phyloP scores from a whole-genome alignment of 2,797 vertebrate species.

The Danio jaintianensis region DNA sequence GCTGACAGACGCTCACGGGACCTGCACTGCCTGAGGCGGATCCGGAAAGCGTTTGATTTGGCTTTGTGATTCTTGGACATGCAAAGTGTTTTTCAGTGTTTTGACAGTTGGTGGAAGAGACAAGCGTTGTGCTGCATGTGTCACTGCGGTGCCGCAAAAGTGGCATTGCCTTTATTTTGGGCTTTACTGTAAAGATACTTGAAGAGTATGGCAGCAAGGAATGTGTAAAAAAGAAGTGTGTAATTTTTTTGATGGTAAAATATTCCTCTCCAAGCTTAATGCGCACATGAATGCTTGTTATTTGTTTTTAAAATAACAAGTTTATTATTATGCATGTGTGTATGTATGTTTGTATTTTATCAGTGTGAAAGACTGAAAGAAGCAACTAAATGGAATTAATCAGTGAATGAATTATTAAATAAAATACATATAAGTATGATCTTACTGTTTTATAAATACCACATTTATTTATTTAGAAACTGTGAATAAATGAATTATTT shows the following conservation, averaged over 20 bases:
- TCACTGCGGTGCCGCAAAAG: not conserved
- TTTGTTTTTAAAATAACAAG: too few relatives aligned
- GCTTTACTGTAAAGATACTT: not conserved
- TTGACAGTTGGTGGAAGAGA: constrained; percentile 34
- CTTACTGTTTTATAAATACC: too few relatives aligned
- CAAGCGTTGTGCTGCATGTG: not conserved
- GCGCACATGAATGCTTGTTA: too few relatives aligned
- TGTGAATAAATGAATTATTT: too few relatives aligned
- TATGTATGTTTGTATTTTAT: too few relatives aligned
- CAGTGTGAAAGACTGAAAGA: too few relatives aligned
- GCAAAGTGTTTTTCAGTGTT: constrained; percentile 39
- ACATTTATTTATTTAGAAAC: too few relatives aligned
- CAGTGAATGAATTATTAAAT: too few relatives aligned
- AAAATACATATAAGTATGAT: too few relatives aligned
- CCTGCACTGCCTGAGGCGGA: constrained; percentile 59
- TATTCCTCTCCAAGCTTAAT: not conserved
- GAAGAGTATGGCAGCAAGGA: not conserved
- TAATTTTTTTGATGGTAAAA: not conserved
- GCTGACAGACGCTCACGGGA: constrained; percentile 13
- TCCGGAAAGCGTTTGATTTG: constrained; percentile 41
- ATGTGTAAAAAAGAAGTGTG: not conserved
- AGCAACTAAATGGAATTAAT: too few relatives aligned
- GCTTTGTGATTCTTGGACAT: constrained; percentile 45
- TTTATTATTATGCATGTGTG: too few relatives aligned
- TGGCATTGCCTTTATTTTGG: constrained; percentile 2